These are phyloP conservation scores for Machimus rusticus DNA, from an alignment of 2,888 invertebrate species.

Conservation along the genomic window DNA sequence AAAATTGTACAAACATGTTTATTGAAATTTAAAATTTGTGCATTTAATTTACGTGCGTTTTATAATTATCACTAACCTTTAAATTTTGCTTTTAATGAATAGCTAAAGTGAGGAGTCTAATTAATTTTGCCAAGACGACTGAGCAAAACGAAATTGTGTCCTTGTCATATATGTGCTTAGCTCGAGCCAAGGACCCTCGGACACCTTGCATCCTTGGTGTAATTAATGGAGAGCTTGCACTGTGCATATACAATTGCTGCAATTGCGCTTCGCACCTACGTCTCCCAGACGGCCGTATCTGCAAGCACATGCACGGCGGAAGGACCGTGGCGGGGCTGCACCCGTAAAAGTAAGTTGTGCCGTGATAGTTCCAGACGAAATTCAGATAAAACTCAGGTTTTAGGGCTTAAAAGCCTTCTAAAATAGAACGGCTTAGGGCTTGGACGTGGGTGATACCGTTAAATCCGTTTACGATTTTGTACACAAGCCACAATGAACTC, in stretches of 20 bases:
- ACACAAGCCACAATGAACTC: conserved; percentile 44
- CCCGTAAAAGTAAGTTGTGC: conserved; percentile 13
- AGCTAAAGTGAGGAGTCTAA: conserved; percentile 2
- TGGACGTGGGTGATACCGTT: conserved; percentile 44
- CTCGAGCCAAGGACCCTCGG: conserved; percentile 3
- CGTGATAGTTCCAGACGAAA: conserved; percentile 40
- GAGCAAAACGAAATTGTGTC: background rate
- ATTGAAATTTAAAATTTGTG: no score
- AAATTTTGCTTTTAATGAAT: conserved; percentile 18
- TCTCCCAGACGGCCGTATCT: background rate
- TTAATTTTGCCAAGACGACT: conserved; percentile 25
- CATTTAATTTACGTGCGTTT: no score
- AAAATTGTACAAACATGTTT: no score
- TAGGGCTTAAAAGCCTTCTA: conserved; percentile 42
- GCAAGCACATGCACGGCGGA: background rate
- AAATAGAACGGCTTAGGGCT: conserved; percentile 41
- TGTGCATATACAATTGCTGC: conserved; percentile 37
- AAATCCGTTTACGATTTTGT: conserved; percentile 43
- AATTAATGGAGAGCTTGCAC: conserved; percentile 30
- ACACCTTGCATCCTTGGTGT: conserved; percentile 25
- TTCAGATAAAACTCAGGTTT: conserved; percentile 44
- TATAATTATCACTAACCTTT: background rate
- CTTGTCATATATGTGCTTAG: conserved; percentile 16
- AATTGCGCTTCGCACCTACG: conserved; percentile 14
- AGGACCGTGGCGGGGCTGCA: background rate